phyloP scores from a whole-genome alignment of 2,888 invertebrate genomes.

The Orgyia antiqua region DNA sequence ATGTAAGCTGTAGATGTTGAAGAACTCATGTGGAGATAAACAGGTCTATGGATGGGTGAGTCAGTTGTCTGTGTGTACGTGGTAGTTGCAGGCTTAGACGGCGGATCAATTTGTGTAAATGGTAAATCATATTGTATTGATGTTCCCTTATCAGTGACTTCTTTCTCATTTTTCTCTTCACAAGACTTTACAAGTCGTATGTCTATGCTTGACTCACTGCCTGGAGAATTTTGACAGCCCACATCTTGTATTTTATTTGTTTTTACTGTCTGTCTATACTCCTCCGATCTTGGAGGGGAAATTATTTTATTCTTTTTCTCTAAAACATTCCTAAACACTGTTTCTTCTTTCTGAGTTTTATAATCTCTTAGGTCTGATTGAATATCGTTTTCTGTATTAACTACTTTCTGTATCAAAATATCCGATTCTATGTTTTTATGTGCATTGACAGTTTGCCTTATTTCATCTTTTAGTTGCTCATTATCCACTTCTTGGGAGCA shows the following conservation, averaged over 20 bases:
- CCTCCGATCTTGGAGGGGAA: neutral
- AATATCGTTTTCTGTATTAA: neutral
- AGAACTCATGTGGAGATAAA: slow-evolving; percentile 63
- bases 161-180: slow-evolving; percentile 15
- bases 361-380: too few relatives aligned
- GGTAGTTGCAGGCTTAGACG: slow-evolving; percentile 44
- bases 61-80: slow-evolving; percentile 59
- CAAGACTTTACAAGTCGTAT: slow-evolving; percentile 4
- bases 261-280: neutral
- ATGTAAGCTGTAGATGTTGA: slow-evolving; percentile 72
- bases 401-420: neutral
- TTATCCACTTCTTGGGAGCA: slow-evolving; percentile 22
- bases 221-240: neutral
- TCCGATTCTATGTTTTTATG: slow-evolving; percentile 7
- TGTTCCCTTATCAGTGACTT: slow-evolving; percentile 36
- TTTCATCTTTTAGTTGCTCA: slow-evolving; percentile 10
- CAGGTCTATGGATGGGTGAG: slow-evolving; percentile 48
- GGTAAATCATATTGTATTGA: slow-evolving; percentile 25
- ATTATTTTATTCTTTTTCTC: slow-evolving; percentile 3
- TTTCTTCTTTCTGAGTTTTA: neutral
- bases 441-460: slow-evolving; percentile 7
- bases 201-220: slow-evolving; percentile 3
- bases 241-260: neutral
- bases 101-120: slow-evolving; percentile 26
- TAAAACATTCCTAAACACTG: slow-evolving; percentile 2